Conservation (phyloP, 2,888 invertebrate genomes). For the Drosophila paramelanica region DNA sequence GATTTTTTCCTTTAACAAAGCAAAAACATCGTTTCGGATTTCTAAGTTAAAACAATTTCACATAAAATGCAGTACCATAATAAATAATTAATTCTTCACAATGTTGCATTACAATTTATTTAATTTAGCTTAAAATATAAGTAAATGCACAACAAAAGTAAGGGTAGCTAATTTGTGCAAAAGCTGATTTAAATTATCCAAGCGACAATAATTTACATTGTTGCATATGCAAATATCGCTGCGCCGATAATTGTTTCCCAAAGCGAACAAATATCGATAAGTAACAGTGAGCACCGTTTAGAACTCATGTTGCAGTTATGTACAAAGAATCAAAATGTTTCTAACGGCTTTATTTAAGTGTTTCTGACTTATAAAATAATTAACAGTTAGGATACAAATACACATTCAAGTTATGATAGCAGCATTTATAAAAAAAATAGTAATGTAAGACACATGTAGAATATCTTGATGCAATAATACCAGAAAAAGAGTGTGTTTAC, state of each 20-base stretch:
- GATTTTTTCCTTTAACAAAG: too few species aligned
- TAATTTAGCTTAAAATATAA: too few species aligned
- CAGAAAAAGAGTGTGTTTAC: slow-evolving; percentile 47
- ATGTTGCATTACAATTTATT: too few species aligned
- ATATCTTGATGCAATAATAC: slow-evolving; percentile 53
- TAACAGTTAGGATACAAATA: slow-evolving; percentile 69
- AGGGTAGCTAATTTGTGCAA: too few species aligned
- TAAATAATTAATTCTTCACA: too few species aligned
- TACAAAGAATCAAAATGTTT: slow-evolving; percentile 50
- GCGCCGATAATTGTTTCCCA: not conserved
- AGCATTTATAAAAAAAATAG: slow-evolving; percentile 54
- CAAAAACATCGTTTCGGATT: too few species aligned
- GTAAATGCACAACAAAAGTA: too few species aligned
- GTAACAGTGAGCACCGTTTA: not conserved
- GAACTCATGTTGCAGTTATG: slow-evolving; percentile 7
- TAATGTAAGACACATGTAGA: slow-evolving; percentile 61
- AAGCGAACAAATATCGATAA: not conserved
- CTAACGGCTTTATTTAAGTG: slow-evolving; percentile 63
- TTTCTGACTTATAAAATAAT: slow-evolving; percentile 70
- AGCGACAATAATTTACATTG: not conserved
- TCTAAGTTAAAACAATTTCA: too few species aligned
- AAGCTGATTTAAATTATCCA: not conserved
- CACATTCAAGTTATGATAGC: slow-evolving; percentile 41
- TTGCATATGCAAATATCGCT: not conserved
- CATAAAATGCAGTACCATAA: too few species aligned